Conservation (phyloP, 2,113 vertebrate genomes). For the Saccopteryx bilineata region DNA sequence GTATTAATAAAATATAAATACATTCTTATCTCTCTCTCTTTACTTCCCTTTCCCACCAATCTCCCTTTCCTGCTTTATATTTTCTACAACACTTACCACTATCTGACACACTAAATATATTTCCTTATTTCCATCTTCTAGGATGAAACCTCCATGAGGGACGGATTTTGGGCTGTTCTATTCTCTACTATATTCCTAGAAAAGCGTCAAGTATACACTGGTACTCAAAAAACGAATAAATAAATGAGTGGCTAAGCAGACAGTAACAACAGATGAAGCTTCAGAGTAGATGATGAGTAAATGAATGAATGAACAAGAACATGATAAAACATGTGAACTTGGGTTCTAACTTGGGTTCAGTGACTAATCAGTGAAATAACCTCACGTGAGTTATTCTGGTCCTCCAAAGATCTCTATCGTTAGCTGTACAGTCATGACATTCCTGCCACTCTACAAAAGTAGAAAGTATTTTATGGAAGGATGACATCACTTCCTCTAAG, state of each 20-base stretch:
- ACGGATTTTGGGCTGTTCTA: neutral
- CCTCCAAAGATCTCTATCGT: neutral
- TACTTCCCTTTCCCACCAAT: neutral
- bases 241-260: neutral
- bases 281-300: neutral
- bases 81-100: neutral
- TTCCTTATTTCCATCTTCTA: constrained; percentile 8
- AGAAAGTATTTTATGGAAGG: neutral
- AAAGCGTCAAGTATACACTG: neutral
- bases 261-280: neutral
- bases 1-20: constrained; percentile 6
- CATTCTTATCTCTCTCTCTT: neutral
- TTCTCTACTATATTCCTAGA: neutral
- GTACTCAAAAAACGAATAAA: neutral
- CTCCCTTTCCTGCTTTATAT: neutral
- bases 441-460: neutral
- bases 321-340: neutral
- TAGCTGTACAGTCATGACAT: neutral
- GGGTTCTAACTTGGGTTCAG: neutral
- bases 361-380: neutral
- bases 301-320: neutral
- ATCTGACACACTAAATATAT: neutral
- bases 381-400: neutral
- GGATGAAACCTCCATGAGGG: neutral
- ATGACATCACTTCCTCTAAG: neutral